Base-by-base conservation (phyloP, 2,113 vertebrate species). In the Dissostichus mawsoni region DNA sequence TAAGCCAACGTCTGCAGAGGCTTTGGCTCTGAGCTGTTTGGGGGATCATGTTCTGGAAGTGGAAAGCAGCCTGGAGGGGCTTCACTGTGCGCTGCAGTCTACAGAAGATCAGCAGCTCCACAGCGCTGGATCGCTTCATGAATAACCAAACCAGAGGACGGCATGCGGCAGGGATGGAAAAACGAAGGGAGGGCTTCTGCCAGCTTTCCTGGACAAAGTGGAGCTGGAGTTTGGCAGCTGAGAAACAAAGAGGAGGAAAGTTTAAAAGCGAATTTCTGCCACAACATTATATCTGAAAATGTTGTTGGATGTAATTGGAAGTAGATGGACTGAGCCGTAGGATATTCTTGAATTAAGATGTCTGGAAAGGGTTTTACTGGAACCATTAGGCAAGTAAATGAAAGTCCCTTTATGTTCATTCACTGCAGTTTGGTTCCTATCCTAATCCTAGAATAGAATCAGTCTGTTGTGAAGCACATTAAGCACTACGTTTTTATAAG, bases 131-230 rank as follows among this genome's bases (percentile, higher is more conserved):
- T 59, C 12, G 16, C 88, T 92, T 88, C 83, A 87, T 55, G 64
- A 82, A 78, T 90, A 83, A 65, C 76, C 82, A 87, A 92, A 90
- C 80, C 83, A 87, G 79, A 88, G 78, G 71, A 78, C 41, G 14
- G 59, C 67, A 65, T 80, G 84, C 67, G 63, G 83, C 82, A 63
- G 36, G 74, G 62, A 85, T 57, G 89, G 93, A 93, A 94, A 90
- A 91, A 75, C 13, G 50, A 85, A 72, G 29, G 57, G 25, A 74
- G 18, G 18, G 16, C 53, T 89, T 16, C 81, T 84, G 90, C 82
- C 91, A 92, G 82, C 74, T 84, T 83, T 86, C 80, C 83, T 82
- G 88, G 66, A 83, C 53, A 10, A 81, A 88, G 67, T 50, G 53
- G 79, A 88, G 74, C 69, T 81, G 33, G 50, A 79, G 25, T 79